A percentile compares a stretch with the other conserved stretches of the same genome.
Conservation (phyloP, 2,888 invertebrate species). For the Arrhopalites spinosus region DNA sequence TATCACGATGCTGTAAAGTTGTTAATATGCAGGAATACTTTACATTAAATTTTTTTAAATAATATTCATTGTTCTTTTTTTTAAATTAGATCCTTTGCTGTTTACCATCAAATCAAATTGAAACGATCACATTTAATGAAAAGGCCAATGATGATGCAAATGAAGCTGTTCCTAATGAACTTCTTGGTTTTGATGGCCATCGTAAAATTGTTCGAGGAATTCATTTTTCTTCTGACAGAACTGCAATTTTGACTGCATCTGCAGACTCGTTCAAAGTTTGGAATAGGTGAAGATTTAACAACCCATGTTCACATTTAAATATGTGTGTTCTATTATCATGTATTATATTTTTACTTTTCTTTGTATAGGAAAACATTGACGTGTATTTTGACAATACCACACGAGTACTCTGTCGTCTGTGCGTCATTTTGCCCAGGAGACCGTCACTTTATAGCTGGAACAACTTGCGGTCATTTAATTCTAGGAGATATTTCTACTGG, state of each 20-base stretch:
- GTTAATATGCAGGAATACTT: no score
- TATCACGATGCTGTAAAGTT: no score
- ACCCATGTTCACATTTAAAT: neutral
- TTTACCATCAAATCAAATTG: slow-evolving; percentile 54
- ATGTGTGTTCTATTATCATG: no score
- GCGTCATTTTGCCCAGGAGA: slow-evolving; percentile 82
- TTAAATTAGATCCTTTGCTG: slow-evolving; percentile 49
- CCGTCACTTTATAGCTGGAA: slow-evolving; percentile 83
- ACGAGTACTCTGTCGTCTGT: slow-evolving; percentile 69
- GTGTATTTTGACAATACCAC: slow-evolving; percentile 71
- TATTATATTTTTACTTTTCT: slow-evolving; percentile 17
- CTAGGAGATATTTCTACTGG: slow-evolving; percentile 85
- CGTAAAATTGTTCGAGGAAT: slow-evolving; percentile 85
- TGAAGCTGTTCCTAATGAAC: slow-evolving; percentile 17
- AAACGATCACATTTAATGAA: slow-evolving; percentile 41
- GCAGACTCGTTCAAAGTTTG: slow-evolving; percentile 90
- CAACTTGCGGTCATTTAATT: slow-evolving; percentile 80
- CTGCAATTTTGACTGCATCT: slow-evolving; percentile 84
- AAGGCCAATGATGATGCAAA: neutral
- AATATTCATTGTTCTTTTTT: no score
- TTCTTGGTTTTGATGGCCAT: slow-evolving; percentile 70
- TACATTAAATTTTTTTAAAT: no score
- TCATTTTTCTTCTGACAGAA: slow-evolving; percentile 87
- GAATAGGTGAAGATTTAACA: slow-evolving; percentile 71
- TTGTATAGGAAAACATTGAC: slow-evolving; percentile 60